Conservation (phyloP, 2,797 vertebrate genomes). For the Tympanoctomys barrerae region DNA sequence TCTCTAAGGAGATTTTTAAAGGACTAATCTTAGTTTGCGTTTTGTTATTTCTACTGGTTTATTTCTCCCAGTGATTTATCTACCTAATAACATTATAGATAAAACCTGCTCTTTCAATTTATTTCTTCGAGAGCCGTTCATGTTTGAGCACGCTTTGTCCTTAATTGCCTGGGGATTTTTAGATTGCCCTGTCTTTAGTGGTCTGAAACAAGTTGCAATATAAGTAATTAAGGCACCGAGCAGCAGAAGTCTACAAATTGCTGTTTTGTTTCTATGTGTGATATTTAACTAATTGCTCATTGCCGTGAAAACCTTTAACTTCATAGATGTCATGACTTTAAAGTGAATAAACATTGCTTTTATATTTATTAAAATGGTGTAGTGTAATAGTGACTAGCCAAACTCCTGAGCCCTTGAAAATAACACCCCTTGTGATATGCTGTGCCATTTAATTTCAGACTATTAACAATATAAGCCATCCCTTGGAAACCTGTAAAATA, state of each 20-base stretch:
- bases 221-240: conserved; percentile 76
- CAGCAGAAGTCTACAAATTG: conserved; percentile 57
- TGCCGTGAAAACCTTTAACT: conserved; percentile 76
- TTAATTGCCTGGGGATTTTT: conserved; percentile 82
- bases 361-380: conserved; percentile 63
- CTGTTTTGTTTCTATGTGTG: conserved; percentile 71
- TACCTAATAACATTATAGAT: conserved; percentile 83
- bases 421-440: fast-evolving
- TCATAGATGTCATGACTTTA: conserved; percentile 66
- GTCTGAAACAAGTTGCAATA: conserved; percentile 71
- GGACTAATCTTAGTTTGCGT: conserved; percentile 64
- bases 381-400: not conserved
- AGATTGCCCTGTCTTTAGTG: conserved; percentile 66
- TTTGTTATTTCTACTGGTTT: conserved; percentile 61
- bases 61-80: conserved; percentile 83
- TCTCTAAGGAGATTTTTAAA: conserved; percentile 80
- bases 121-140: conserved; percentile 75
- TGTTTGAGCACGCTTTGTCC: conserved; percentile 72
- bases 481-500: not conserved
- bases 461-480: not conserved
- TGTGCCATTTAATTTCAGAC: not conserved
- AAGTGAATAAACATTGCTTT: conserved; percentile 57
- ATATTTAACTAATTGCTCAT: conserved; percentile 79
- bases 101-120: conserved; percentile 79
- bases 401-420: not conserved